Evolutionary conservation across 2,113 vertebrate genomes (phyloP), one percentile per base, ranked within the genome.

Genomic region (Corythaixoides concolor): DNA sequence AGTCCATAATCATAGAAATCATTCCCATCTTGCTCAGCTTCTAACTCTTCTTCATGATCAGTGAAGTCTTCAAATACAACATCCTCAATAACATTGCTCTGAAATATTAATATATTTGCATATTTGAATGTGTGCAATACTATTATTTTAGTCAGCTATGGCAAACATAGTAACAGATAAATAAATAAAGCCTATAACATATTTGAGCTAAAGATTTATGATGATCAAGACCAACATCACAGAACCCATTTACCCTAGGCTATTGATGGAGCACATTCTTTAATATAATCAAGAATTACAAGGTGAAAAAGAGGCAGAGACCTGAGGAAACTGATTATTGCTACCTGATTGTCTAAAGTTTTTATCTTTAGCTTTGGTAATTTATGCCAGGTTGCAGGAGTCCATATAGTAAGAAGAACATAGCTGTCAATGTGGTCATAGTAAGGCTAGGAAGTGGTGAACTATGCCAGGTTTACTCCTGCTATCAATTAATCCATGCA

Each of bases 11-110:
- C 43, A 56, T 2, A 80, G n/a, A 76, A 45, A 72, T 69, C 60
- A 70, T 9, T 5, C 74, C 73, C 63, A 7, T 52, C 92, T 68
- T 74, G 35, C 32, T 90, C 75, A 85, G 49, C 33, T 49, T 95
- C 78, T 52, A 53, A 47, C 16, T 75, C 70, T 79, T 94, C 87
- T 49, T 92, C 35, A 14, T 53, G 47, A 74, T 76, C 79, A 85
- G 28, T 49, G 27, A 86, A 92, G 32, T 93, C 82, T 93, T 96
- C 93, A 92, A 45, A 88, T 58, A 72, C 58, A 89, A 83, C 49
- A 56, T 90, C 67, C 43, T 85, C 69, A 85, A 90, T 79, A 87
- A 47, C n/a, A 86, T 56, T 92, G 70, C 81, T 88, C 92, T 96
- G 85, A 60, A 94, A 94, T 73, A 76, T 45, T 52, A 85, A 91